These are phyloP conservation scores for Setophaga petechia DNA, from an alignment of 2,113 vertebrate species.

Conservation along the genomic window DNA sequence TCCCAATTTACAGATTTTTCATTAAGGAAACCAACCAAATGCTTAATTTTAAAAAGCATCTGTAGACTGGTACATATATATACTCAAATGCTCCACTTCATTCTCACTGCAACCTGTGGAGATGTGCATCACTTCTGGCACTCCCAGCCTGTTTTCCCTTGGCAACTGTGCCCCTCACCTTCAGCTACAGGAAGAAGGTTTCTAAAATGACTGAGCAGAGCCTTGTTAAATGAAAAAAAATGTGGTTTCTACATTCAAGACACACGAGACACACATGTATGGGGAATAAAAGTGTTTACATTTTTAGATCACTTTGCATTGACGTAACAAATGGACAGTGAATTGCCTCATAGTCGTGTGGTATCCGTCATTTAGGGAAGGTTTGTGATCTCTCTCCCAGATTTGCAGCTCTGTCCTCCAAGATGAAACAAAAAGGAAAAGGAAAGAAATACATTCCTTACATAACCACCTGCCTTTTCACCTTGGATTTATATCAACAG, in stretches of 20 bases:
- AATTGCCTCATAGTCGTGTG: not conserved
- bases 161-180: not conserved
- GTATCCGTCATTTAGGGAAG: not conserved
- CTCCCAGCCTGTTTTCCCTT: not conserved
- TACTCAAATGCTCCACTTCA: not conserved
- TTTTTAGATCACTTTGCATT: not conserved
- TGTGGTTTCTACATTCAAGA: not conserved
- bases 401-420: not conserved
- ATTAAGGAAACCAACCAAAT: not conserved
- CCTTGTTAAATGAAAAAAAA: not conserved
- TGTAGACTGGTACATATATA: not conserved
- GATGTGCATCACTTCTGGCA: accelerated
- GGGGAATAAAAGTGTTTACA: not conserved
- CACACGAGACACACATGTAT: accelerated
- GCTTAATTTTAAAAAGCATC: not conserved
- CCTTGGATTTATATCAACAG: not conserved
- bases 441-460: not conserved
- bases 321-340: accelerated
- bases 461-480: not conserved
- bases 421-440: not conserved
- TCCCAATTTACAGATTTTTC: not conserved
- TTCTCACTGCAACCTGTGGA: not conserved
- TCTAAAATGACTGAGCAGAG: not conserved
- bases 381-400: not conserved
- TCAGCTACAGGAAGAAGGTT: not conserved